Evolutionary conservation across 1,140 invertebrate species (phyloP).

Genomic region (Drosophila obscura): DNA sequence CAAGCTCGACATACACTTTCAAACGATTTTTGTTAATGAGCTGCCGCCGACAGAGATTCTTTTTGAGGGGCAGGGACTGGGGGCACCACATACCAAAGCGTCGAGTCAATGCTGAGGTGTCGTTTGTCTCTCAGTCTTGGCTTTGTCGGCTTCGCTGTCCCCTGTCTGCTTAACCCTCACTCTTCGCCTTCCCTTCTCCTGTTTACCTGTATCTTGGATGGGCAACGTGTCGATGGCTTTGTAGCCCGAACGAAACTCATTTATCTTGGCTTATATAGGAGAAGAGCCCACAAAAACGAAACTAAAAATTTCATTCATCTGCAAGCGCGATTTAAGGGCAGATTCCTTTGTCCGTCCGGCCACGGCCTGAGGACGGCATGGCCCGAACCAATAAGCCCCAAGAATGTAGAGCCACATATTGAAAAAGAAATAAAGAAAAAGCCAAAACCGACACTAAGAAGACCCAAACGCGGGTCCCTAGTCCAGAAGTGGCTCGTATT

Average conservation of each 20-base stretch:
- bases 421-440: slow-evolving; percentile 50
- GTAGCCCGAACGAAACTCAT: slow-evolving; percentile 75
- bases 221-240: slow-evolving; percentile 79
- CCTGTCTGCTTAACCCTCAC: slow-evolving; percentile 1
- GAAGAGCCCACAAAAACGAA: background rate
- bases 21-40: slow-evolving; percentile 62
- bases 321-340: slow-evolving; percentile 74
- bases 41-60: slow-evolving; percentile 47
- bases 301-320: slow-evolving; percentile 76
- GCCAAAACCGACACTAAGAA: slow-evolving; percentile 1
- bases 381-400: slow-evolving; percentile 59
- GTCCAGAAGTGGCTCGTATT: slow-evolving; percentile 79
- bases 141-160: slow-evolving; percentile 67
- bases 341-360: background rate
- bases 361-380: slow-evolving; percentile 46
- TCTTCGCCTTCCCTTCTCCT: too few relatives aligned
- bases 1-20: background rate
- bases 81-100: slow-evolving; percentile 70
- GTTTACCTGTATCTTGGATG: slow-evolving; percentile 33
- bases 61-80: slow-evolving; percentile 20
- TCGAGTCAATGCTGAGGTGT: slow-evolving; percentile 79
- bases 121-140: slow-evolving; percentile 71
- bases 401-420: slow-evolving; percentile 74
- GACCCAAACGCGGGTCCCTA: slow-evolving; percentile 13
- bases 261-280: slow-evolving; percentile 75